Conservation (phyloP, 2,113 vertebrate species). For the Alethe castanea region DNA sequence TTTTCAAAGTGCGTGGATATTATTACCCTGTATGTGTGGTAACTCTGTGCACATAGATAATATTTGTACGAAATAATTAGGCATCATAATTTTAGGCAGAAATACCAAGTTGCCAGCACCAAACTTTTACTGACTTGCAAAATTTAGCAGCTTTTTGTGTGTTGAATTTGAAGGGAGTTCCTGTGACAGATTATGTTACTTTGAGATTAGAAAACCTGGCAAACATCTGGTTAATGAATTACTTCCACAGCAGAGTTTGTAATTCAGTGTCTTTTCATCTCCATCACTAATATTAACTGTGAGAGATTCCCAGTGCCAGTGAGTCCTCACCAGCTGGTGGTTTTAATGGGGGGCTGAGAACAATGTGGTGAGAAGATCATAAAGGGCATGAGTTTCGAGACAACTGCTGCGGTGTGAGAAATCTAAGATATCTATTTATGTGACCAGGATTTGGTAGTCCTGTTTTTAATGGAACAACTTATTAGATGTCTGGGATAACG, state of each 20-base stretch:
- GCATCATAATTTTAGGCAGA: background rate
- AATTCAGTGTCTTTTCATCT: background rate
- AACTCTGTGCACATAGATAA: background rate
- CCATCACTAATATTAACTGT: background rate
- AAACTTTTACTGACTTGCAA: background rate
- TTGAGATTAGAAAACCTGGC: background rate
- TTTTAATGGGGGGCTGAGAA: background rate
- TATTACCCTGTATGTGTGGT: background rate
- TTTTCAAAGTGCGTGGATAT: background rate
- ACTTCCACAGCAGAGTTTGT: background rate
- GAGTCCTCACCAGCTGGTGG: background rate
- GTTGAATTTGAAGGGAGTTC: background rate
- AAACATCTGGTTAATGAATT: conserved; percentile 15
- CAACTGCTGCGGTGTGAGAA: background rate
- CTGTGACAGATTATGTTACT: background rate
- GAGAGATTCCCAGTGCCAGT: background rate
- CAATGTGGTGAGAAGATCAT: background rate
- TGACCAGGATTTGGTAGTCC: background rate
- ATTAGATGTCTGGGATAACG: background rate
- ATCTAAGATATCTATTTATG: background rate
- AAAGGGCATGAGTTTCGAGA: background rate
- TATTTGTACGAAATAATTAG: background rate
- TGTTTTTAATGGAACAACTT: background rate
- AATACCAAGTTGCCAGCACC: background rate
- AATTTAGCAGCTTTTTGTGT: background rate